Percentiles rank a stretch among this genome's conserved stretches.
Conservation (phyloP, 2,797 vertebrate species). For the Myotis myotis region DNA sequence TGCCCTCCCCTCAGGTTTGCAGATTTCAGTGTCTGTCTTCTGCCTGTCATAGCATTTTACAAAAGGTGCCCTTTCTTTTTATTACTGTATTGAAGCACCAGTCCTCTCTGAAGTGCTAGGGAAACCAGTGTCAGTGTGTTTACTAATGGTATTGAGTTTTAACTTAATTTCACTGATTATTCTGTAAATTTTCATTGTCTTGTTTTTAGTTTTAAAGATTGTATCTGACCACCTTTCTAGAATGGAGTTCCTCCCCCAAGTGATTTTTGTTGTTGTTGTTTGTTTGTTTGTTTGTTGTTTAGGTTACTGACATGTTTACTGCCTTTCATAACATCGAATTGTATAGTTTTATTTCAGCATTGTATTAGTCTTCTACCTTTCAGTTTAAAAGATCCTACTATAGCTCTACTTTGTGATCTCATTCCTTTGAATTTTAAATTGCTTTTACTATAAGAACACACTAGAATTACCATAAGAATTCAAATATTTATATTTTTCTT, state of each 20-base stretch:
- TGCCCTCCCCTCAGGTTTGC: background rate
- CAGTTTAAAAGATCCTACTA: background rate
- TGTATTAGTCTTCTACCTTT: background rate
- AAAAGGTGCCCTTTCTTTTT: background rate
- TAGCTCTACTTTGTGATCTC: background rate
- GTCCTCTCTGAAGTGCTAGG: background rate
- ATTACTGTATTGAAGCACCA: background rate
- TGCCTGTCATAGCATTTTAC: background rate
- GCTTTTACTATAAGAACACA: slow-evolving; percentile 11
- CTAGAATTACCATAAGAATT: background rate
- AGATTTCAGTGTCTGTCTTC: background rate
- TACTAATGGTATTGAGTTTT: background rate
- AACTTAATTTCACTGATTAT: background rate
- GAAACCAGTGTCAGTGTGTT: background rate
- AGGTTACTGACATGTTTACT: background rate
- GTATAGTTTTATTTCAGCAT: slow-evolving; percentile 12
- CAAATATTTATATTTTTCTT: background rate
- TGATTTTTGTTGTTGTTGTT: background rate
- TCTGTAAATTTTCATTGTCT: background rate
- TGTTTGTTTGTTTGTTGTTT: background rate
- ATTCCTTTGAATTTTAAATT: slow-evolving; percentile 45
- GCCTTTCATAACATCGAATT: background rate
- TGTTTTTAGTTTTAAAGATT: slow-evolving; percentile 3
- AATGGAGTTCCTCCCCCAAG: background rate
- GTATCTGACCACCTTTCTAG: background rate